Percentiles rank a stretch among this genome's conserved stretches.
phyloP scores from a whole-genome alignment of 2,888 invertebrate genomes.

The Cheilosia pagana region DNA sequence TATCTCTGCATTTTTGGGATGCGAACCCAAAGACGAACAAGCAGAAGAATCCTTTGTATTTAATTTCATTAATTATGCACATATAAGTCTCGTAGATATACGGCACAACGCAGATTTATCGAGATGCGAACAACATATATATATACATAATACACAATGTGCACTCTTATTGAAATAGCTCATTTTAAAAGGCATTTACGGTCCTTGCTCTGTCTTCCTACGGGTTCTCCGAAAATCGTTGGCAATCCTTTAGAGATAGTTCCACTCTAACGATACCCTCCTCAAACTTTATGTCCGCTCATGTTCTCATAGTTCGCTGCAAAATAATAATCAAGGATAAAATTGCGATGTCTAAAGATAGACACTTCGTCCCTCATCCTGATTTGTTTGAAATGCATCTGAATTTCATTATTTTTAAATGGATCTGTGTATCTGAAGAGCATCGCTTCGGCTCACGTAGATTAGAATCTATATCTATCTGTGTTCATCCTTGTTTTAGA shows the following conservation, averaged over 20 bases:
- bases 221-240: constrained; percentile 50
- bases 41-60: constrained; percentile 69
- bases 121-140: constrained; percentile 43
- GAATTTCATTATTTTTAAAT: constrained; percentile 69
- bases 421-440: constrained; percentile 52
- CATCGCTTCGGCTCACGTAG: constrained; percentile 7
- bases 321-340: constrained; percentile 72
- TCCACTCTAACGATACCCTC: neutral
- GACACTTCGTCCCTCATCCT: constrained; percentile 14
- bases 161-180: constrained; percentile 68
- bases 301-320: constrained; percentile 61
- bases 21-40: constrained; percentile 60
- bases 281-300: neutral
- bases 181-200: constrained; percentile 67
- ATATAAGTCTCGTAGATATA: constrained; percentile 59
- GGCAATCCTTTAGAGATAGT: constrained; percentile 45
- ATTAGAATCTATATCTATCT: constrained; percentile 38
- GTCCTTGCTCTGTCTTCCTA: constrained; percentile 45
- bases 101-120: constrained; percentile 62
- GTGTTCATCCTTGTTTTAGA: constrained; percentile 58
- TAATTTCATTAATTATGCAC: constrained; percentile 75
- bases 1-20: constrained; percentile 52
- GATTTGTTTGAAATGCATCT: constrained; percentile 68
- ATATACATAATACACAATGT: constrained; percentile 31
- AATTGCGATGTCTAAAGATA: constrained; percentile 72